A percentile compares a stretch with the other conserved stretches of the same genome.
phyloP scores from a whole-genome alignment of 2,888 invertebrate species.

The Mesorhabditis spiculigera region DNA sequence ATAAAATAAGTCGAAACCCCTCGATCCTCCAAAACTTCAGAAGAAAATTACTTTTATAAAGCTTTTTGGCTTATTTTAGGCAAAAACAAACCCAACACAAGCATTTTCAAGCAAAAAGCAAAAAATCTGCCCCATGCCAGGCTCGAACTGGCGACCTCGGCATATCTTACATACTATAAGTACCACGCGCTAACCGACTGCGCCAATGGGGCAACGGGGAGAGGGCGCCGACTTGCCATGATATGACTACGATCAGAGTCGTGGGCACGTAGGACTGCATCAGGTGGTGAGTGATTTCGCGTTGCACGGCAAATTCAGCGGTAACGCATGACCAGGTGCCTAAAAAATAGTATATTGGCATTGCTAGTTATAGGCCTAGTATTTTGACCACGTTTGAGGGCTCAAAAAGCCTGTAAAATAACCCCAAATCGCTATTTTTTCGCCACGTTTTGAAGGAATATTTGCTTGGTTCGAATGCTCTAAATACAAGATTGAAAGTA shows the following conservation, averaged over 20 bases:
- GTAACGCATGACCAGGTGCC: conserved; percentile 64
- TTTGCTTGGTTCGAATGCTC: no score
- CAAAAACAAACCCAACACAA: no score
- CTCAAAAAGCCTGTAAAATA: no score
- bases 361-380: no score
- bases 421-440: no score
- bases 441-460: no score
- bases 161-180: conserved; percentile 38
- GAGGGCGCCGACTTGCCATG: conserved; percentile 22
- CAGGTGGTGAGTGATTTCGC: conserved; percentile 65
- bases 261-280: conserved; percentile 66
- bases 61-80: no score
- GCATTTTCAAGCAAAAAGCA: background rate
- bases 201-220: conserved; percentile 38
- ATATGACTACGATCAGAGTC: conserved; percentile 59
- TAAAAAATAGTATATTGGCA: conserved; percentile 15
- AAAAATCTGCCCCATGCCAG: conserved; percentile 35
- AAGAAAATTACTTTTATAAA: no score
- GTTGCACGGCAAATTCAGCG: conserved; percentile 64
- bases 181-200: conserved; percentile 50
- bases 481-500: no score
- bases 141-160: conserved; percentile 37
- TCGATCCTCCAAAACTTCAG: no score
- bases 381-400: no score
- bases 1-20: no score